phyloP scores from a whole-genome alignment of 2,888 invertebrate genomes.

The Pomacea canaliculata region DNA sequence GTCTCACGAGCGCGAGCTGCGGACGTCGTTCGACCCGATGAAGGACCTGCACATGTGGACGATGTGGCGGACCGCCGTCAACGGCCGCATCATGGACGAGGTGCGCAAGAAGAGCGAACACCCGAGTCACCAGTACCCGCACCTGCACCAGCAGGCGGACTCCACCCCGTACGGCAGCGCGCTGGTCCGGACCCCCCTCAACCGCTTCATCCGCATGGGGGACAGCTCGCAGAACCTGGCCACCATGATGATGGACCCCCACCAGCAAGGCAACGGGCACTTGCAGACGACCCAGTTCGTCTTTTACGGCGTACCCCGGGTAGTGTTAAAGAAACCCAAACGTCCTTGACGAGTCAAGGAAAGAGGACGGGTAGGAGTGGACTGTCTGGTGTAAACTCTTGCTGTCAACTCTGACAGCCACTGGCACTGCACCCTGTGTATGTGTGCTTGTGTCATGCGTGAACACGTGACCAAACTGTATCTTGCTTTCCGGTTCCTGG shows the following conservation, averaged over 20 bases:
- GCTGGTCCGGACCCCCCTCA: conserved; percentile 30
- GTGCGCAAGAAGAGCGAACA: conserved; percentile 4
- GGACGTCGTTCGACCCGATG: conserved; percentile 37
- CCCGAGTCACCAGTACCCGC: conserved; percentile 1
- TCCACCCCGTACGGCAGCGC: conserved; percentile 30
- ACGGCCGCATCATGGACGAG: conserved; percentile 39
- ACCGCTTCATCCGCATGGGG: conserved; percentile 31
- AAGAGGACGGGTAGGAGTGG: too few relatives aligned
- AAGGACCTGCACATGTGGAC: conserved; percentile 41
- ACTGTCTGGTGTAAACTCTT: too few relatives aligned
- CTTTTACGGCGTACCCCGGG: conserved; percentile 36
- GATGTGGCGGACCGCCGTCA: conserved; percentile 42
- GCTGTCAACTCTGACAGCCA: too few relatives aligned
- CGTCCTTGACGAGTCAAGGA: too few relatives aligned
- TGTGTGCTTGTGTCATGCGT: too few relatives aligned
- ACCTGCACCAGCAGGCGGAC: neutral
- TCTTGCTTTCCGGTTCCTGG: too few relatives aligned
- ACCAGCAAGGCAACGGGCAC: conserved; percentile 14
- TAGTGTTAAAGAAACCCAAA: conserved; percentile 22
- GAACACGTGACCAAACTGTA: too few relatives aligned
- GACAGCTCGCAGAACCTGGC: conserved; percentile 25
- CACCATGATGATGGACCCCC: conserved; percentile 25
- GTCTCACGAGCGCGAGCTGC: conserved; percentile 16
- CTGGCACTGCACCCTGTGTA: too few relatives aligned
- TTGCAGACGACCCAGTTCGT: conserved; percentile 35